Percentiles rank a stretch among this genome's conserved stretches.
phyloP scores from a whole-genome alignment of 2,888 invertebrate genomes.

The Metellina segmentata region DNA sequence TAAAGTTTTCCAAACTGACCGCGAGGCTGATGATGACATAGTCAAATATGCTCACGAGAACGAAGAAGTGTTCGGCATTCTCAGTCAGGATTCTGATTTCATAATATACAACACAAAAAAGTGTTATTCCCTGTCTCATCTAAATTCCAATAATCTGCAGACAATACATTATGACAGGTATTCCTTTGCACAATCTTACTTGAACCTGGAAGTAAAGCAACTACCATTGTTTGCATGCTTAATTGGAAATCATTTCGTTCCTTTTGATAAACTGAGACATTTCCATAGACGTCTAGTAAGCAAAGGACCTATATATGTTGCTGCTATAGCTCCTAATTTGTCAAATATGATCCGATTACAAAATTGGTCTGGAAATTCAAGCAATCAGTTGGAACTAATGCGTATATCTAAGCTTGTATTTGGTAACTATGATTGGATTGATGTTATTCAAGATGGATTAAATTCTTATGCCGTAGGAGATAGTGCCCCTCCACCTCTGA shows the following conservation, averaged over 20 bases:
- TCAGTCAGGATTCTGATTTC: slow-evolving; percentile 80
- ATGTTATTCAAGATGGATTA: slow-evolving; percentile 66
- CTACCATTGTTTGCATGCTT: slow-evolving; percentile 80
- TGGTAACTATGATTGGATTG: slow-evolving; percentile 27
- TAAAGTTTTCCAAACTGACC: slow-evolving; percentile 79
- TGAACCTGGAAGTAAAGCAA: slow-evolving; percentile 78
- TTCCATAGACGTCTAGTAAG: slow-evolving; percentile 67
- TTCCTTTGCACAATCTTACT: slow-evolving; percentile 78
- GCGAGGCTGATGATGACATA: slow-evolving; percentile 80
- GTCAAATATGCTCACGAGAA: slow-evolving; percentile 79
- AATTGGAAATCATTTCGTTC: slow-evolving; percentile 78
- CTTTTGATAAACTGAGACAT: slow-evolving; percentile 34
- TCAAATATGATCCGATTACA: slow-evolving; percentile 45
- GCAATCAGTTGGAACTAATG: slow-evolving; percentile 40
- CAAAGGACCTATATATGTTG: slow-evolving; percentile 10
- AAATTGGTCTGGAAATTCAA: slow-evolving; percentile 61
- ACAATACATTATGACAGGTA: slow-evolving; percentile 79
- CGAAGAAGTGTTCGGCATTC: slow-evolving; percentile 79
- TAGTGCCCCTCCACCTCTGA: slow-evolving; percentile 11
- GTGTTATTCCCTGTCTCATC: slow-evolving; percentile 79
- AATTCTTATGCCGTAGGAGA: slow-evolving; percentile 61
- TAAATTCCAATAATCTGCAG: slow-evolving; percentile 79
- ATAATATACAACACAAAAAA: slow-evolving; percentile 79
- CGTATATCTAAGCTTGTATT: slow-evolving; percentile 71
- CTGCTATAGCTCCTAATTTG: slow-evolving; percentile 50